A percentile compares a stretch with the other conserved stretches of the same genome.
Evolutionary conservation across 2,113 vertebrate genomes (phyloP).

Genomic region (Polypterus senegalus): DNA sequence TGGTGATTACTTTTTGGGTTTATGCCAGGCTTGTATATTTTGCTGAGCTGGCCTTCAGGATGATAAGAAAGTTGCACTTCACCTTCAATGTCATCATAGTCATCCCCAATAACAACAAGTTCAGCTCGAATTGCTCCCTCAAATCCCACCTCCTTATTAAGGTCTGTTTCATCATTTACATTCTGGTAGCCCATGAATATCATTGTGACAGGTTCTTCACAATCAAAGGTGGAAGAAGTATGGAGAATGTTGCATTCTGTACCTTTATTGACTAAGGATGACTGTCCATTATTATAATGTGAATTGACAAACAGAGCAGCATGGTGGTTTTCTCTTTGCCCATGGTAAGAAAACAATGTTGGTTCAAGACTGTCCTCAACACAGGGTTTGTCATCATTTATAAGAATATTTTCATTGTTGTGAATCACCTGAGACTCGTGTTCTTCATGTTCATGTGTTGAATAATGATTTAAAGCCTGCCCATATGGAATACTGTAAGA

Average conservation of each 20-base stretch:
- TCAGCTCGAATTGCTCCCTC: constrained; percentile 75
- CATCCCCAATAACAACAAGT: constrained; percentile 67
- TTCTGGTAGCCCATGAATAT: constrained; percentile 94
- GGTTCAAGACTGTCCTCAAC: constrained; percentile 4
- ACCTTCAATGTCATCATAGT: constrained; percentile 37
- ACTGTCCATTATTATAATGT: constrained; percentile 11
- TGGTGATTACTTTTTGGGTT: constrained; percentile 25
- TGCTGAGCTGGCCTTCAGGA: constrained; percentile 56
- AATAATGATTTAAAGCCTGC: neutral
- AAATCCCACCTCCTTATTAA: constrained; percentile 37
- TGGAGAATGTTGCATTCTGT: constrained; percentile 42
- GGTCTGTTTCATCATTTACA: constrained; percentile 40
- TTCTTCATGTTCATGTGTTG: too few relatives aligned
- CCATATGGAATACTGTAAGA: neutral
- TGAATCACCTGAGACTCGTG: too few relatives aligned
- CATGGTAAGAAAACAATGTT: constrained; percentile 25
- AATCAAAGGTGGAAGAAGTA: constrained; percentile 42
- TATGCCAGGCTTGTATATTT: constrained; percentile 58
- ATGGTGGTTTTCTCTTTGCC: constrained; percentile 21
- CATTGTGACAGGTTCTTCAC: constrained; percentile 71
- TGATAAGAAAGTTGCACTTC: constrained; percentile 48
- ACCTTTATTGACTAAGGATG: constrained; percentile 30
- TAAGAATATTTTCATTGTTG: neutral
- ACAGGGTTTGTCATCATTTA: constrained; percentile 1
- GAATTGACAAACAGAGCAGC: constrained; percentile 24